Base-by-base conservation (phyloP, 2,888 invertebrate genomes). In the Synanthedon tipuliformis region DNA sequence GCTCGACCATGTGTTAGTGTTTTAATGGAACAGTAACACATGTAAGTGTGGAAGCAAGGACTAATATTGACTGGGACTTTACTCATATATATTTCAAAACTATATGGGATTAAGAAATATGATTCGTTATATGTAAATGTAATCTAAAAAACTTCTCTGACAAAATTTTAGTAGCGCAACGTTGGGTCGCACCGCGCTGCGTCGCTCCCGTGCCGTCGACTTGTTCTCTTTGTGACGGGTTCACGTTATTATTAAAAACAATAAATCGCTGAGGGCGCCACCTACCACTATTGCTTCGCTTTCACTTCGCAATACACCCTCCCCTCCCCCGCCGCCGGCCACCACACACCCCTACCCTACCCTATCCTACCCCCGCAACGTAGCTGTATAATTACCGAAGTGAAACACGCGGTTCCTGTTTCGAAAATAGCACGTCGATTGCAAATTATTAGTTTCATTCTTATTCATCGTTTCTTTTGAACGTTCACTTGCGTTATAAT, bases 181-280 rank as follows among this genome's bases (percentile, higher is more conserved):
- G 34, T 34, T 34, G 34, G 34, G 34, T 34, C 34, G 54, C 18
- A 48, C 51, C 61, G 56, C 63, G 63, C 64, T 34, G 69, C 67
- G 67, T 70, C 73, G 71, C 69, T 71, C 70, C 67, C 34, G 34
- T 34, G 62, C 64, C 67, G 71, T 72, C 73, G 74, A 80, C 81
- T 86, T 82, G 83, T 84, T 81, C 84, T 79, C 81, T 85, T 86
- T 85, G 82, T 84, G 81, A 81, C 79, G 74, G 75, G 72, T 77
- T 81, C 84, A 79, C 84, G 84, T 84, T 86, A 87, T 88, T 88
- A 88, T 87, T 88, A 86, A 87, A 87, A 87, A 86, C 87, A 86
- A 88, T 87, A 88, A 88, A 87, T 88, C 84, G 85, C 82, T 75
- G 82, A 79, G 81, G 78, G 81, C 81, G 76, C 81, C 78, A 82